Evolutionary conservation across 2,888 invertebrate species (phyloP), one percentile per base, ranked within the genome.

Genomic region (Caenorhabditis doughertyi): DNA sequence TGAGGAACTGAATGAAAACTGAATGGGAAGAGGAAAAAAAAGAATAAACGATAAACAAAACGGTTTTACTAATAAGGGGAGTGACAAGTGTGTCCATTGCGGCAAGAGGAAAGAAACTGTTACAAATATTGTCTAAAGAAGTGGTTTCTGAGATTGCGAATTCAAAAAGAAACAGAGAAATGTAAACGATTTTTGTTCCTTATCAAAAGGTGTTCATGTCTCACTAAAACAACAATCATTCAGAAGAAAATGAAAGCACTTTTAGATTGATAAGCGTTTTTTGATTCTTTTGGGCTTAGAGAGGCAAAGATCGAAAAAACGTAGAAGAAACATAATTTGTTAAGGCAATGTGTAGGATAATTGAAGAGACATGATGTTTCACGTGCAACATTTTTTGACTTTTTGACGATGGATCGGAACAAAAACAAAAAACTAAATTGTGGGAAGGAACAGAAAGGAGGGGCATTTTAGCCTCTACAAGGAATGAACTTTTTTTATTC

Each of bases 31-130:
- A 18, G 4, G 8, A 18, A 18, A 47, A 42, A 39, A 21, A 39
- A 53, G 49, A 64, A 35, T 51, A 42, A 53, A 58, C 72, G 21
- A 65, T 47, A 47, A 56, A 25, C 35, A 21, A 71, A 76, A 64
- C 67, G 32, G 49, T 56, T 65, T 65, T 65, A 56, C 44, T 76
- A 74, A 67, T 58, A 68, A 44, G 65, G n/a, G 44, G 47, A 64
- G 39, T 44, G 44, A 64, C 49, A 58, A 68, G 60, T 76, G 76
- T 68, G 76, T 76, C 76, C 67, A 73, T 73, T 73, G 73, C 56
- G 55, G 62, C 42, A 27, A 47, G 18, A 16, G 21, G 49, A 16
- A 64, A 29, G 11, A 68, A 58, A 76, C 35, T 60, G 60, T 76
- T 74, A 73, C 64, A 64, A 73, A 74, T 47, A 47, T 47, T 47